Base-by-base conservation (phyloP, 2,888 invertebrate species). In the Pyrrhia umbra region DNA sequence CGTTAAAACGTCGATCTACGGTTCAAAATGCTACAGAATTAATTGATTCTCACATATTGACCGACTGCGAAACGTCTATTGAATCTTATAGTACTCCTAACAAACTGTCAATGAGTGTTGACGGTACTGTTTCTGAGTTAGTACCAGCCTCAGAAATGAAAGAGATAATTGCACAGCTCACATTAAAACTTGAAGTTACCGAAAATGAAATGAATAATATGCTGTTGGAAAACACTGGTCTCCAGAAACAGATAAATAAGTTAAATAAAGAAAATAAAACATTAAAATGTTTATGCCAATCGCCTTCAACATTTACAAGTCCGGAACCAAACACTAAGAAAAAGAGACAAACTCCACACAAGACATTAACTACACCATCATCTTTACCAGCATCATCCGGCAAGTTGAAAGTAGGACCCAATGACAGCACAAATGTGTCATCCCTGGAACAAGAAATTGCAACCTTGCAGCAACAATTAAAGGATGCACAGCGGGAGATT, bases 21-120 rank as follows among this genome's bases (percentile, higher is more conserved):
- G 15, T 34, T 51, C 52, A 60, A 52, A 46, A 45, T 40, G 30
- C 21, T 13, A 2, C 39, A 3, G n/a, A 46, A 6, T 27, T 27
- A 52, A 9, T 46, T 10, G 60, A 51, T 16, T 59, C 52, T 8
- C 52, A 60, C 27, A 46, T 60, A 25, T 8, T 60, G 13, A 30
- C 46, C 8, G 52, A 60, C 0, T 59, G 43, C 16, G 51, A 59
- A 45, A 42, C 45, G 23, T 42, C 59, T 27, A 18, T 10, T 25
- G 45, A 60, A 37, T 52, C 60, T 0, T 13, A 9, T n/a, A n/a
- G n/a, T 23, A 52, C 52, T 27, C 52, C 59, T 23, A 39, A 46
- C 1, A 60, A 52, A 52, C 10, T 60, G 9, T 52, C 39, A 39
- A 59, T n/a, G n/a, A n/a, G n/a, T n/a, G n/a, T n/a, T n/a, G n/a